Evolutionary conservation across 2,888 invertebrate genomes (phyloP).

Genomic region (Tenthredo livida): DNA sequence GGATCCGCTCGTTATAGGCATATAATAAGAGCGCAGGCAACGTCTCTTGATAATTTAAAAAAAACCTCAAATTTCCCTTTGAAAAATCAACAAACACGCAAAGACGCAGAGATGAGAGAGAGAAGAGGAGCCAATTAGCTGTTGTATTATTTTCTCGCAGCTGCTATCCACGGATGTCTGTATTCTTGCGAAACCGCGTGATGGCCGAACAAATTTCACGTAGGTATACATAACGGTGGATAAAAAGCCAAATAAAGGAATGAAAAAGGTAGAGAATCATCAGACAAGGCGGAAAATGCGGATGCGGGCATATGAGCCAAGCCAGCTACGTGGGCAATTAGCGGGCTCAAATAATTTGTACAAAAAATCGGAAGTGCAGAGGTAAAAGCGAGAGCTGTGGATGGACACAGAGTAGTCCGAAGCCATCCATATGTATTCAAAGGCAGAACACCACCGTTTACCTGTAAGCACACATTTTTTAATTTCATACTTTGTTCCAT

Average conservation of each 20-base stretch:
- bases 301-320: background rate
- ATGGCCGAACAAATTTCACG: background rate
- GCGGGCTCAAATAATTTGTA: slow-evolving; percentile 20
- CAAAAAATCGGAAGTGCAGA: slow-evolving; percentile 32
- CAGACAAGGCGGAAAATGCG: slow-evolving; percentile 15
- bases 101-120: slow-evolving; percentile 24
- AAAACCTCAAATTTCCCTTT: background rate
- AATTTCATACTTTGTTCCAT: slow-evolving; percentile 16
- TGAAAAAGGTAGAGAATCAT: slow-evolving; percentile 3
- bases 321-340: slow-evolving; percentile 29
- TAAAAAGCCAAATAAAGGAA: background rate
- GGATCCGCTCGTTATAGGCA: background rate
- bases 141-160: slow-evolving; percentile 5
- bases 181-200: background rate
- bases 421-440: slow-evolving; percentile 39
- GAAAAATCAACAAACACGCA: slow-evolving; percentile 18
- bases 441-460: slow-evolving; percentile 39
- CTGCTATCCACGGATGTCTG: background rate
- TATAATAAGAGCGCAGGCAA: background rate
- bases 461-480: slow-evolving; percentile 8
- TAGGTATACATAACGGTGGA: background rate
- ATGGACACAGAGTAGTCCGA: slow-evolving; percentile 35
- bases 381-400: slow-evolving; percentile 5
- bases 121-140: slow-evolving; percentile 8
- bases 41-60: background rate